Evolutionary conservation across 1,140 invertebrate species (phyloP), one percentile per base, ranked within the genome.

Genomic region (Sesamia nonagrioides): DNA sequence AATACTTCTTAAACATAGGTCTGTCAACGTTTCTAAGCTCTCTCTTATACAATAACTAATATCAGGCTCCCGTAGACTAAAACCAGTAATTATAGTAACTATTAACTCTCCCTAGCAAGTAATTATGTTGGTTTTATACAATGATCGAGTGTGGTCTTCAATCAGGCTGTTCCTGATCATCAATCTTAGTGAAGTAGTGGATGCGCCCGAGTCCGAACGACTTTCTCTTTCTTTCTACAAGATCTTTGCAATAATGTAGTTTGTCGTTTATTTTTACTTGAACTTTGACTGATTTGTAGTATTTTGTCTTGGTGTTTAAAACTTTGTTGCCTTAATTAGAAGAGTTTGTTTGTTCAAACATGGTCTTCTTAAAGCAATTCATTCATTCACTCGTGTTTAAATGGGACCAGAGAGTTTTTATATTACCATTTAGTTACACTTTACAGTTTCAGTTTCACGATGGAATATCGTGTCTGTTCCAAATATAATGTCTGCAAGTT

Each of bases 81-180:
- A 17, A 74, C 56, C 72, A 61, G 72, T 61, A 74, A 74, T 74
- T 74, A 61, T 74, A 74, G 45, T 60, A 60, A 61, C 56, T 74
- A 60, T 74, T 61, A 74, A 74, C 72, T 74, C 72, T 74, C 72
- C 37, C 69, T 60, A 21, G 40, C 18, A 27, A 68, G 72, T 74
- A 74, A 74, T 74, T 74, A 74, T 74, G 54, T 60, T 74, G 54
- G 72, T 74, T 74, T 74, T 74, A 45, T 74, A 74, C 72, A 74
- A 74, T 74, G 61, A 61, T 74, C 54, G 37, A 74, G 54, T 74
- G 72, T 74, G 42, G 72, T 74, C 72, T 74, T 74, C 72, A 74
- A 74, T 74, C 54, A 61, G 72, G 1, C 7, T 27, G 37, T 74
- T 74, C 72, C 72, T 74, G n/a, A 45, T 74, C 40, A 74, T 74